These are phyloP conservation scores for Myrmecobius fasciatus DNA, from an alignment of 2,113 vertebrate genomes.

Conservation along the genomic window DNA sequence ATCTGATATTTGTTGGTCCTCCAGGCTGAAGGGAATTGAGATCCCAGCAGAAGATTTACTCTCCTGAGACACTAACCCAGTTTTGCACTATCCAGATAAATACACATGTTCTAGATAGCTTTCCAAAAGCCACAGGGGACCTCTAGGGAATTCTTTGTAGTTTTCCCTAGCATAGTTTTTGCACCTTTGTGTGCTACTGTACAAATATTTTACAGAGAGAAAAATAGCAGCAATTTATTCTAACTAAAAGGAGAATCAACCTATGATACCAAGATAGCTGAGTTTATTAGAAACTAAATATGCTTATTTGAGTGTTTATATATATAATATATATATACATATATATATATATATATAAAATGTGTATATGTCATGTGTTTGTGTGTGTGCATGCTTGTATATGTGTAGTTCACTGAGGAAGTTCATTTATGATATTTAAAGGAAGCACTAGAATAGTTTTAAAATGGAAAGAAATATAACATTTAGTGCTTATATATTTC, in stretches of 20 bases:
- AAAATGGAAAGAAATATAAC: constrained; percentile 11
- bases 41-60: constrained; percentile 5
- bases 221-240: constrained; percentile 40
- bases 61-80: constrained; percentile 6
- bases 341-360: fast-evolving
- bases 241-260: constrained; percentile 21
- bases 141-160: background rate
- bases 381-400: background rate
- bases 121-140: constrained; percentile 4
- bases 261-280: background rate
- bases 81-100: constrained; percentile 4
- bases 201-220: constrained; percentile 33
- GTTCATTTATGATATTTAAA: constrained; percentile 2
- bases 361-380: background rate
- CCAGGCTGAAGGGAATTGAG: background rate
- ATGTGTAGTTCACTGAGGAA: background rate
- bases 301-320: constrained; percentile 13
- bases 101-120: background rate
- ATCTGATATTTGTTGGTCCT: background rate
- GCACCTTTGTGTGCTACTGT: background rate
- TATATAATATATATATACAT: no score
- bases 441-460: background rate
- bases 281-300: constrained; percentile 30
- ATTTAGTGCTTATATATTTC: background rate
- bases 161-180: constrained; percentile 31